Conservation (phyloP, 2,888 invertebrate species). For the Thelaira solivaga region DNA sequence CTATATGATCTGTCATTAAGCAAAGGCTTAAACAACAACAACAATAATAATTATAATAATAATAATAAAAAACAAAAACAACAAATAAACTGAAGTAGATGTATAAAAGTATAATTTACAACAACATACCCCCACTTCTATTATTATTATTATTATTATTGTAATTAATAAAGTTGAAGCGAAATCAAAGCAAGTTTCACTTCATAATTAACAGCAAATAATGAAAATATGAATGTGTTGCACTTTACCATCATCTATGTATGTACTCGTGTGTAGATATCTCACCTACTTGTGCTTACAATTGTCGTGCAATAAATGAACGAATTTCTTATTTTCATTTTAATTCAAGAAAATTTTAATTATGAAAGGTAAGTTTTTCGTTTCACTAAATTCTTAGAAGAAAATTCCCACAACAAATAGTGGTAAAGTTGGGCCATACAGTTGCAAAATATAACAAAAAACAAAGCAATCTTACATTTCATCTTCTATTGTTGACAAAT, state of each 20-base stretch:
- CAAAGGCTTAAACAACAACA: background rate
- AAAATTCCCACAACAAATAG: background rate
- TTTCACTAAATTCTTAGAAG: too few relatives aligned
- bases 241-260: too few relatives aligned
- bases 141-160: conserved; percentile 17
- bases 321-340: too few relatives aligned
- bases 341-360: conserved; percentile 25
- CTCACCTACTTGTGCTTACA: background rate
- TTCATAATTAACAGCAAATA: conserved; percentile 40
- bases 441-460: too few relatives aligned
- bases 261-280: background rate
- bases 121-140: conserved; percentile 11
- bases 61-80: too few relatives aligned
- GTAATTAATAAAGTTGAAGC: conserved; percentile 21
- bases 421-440: background rate
- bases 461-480: too few relatives aligned
- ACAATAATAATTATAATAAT: conserved; percentile 8
- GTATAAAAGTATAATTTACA: conserved; percentile 24
- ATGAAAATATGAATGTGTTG: conserved; percentile 2
- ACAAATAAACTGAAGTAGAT: conserved; percentile 32
- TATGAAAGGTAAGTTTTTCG: too few relatives aligned
- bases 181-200: conserved; percentile 57
- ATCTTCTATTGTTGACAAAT: too few relatives aligned
- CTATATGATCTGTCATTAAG: conserved; percentile 47
- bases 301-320: background rate